Evolutionary conservation across 2,797 vertebrate genomes (phyloP), one percentile per base, ranked within the genome.

Genomic region (Gallinago stenura): DNA sequence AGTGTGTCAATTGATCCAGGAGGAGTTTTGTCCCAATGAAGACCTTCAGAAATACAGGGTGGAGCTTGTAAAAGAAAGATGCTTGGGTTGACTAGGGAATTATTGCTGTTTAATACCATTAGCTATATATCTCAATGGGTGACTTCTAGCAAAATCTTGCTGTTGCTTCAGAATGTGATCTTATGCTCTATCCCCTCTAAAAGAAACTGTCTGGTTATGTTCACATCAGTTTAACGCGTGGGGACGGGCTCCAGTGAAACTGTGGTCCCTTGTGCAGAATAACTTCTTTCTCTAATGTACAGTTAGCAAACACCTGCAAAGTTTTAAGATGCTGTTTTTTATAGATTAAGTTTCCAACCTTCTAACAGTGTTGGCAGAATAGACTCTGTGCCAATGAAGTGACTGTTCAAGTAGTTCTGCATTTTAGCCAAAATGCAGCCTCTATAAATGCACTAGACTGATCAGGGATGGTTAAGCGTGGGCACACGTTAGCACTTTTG

Each of bases 201-300:
- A 28, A 19, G 51, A 37, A 56, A 1, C 45, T 46, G 21, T 48
- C 35, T 33, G 7, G 7, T 77, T 83, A 13, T 3, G 16, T 62
- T 82, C 51, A 6, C 16, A 20, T 28, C n/a, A 21, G 7, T n/a
- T 78, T 35, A 39, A 13, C 12, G 2, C 3, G 6, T 0, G 4
- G 41, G 18, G 7, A 7, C 61, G 73, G 19, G 46, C 26, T 71
- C n/a, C 66, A 53, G 22, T 53, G 57, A 25, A n/a, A 6, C 41
- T 71, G 24, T 65, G 33, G 14, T 79, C 35, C 19, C 26, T 35
- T 26, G 24, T 28, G 21, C 31, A 21, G 54, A 51, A 0, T n/a
- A 65, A 39, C 26, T 37, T 71, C 6, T 16, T 10, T 35, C 48
- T 73, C 0, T 76, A 26, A 11, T 5, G n/a, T 31, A 16, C 39